Evolutionary conservation across 2,113 vertebrate species (phyloP).

Genomic region (Marmota flaviventris): DNA sequence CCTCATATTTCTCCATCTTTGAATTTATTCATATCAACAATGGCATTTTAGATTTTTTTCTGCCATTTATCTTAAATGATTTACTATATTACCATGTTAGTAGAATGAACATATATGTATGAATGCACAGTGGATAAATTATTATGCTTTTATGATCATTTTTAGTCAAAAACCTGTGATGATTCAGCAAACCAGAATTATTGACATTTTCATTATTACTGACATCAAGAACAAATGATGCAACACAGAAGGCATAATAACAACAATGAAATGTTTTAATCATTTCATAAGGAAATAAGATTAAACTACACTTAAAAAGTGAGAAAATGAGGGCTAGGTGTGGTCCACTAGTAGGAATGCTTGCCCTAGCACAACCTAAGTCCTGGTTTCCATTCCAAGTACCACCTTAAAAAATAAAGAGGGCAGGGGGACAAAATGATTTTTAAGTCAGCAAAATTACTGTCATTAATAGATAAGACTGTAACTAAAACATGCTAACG

Average conservation of each 20-base stretch:
- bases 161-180: slow-evolving; percentile 87
- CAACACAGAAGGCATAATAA: slow-evolving; percentile 83
- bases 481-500: slow-evolving; percentile 2
- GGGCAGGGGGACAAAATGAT: slow-evolving; percentile 66
- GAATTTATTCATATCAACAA: slow-evolving; percentile 83
- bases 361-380: background rate
- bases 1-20: slow-evolving; percentile 69
- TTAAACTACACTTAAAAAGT: slow-evolving; percentile 64
- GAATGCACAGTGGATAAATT: slow-evolving; percentile 86
- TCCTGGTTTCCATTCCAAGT: background rate
- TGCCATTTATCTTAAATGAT: slow-evolving; percentile 85
- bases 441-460: slow-evolving; percentile 61
- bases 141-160: slow-evolving; percentile 87
- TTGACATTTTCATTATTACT: slow-evolving; percentile 88
- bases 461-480: background rate
- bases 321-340: slow-evolving; percentile 18
- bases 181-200: slow-evolving; percentile 88
- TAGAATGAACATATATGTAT: slow-evolving; percentile 83
- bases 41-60: slow-evolving; percentile 86
- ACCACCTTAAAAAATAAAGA: background rate
- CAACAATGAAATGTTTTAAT: slow-evolving; percentile 79
- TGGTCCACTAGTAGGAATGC: too few relatives aligned
- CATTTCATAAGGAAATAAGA: slow-evolving; percentile 77
- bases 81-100: slow-evolving; percentile 84
- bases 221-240: slow-evolving; percentile 87